Evolutionary conservation across 2,113 vertebrate genomes (phyloP), one percentile per base, ranked within the genome.

Genomic region (Prunella himalayana): DNA sequence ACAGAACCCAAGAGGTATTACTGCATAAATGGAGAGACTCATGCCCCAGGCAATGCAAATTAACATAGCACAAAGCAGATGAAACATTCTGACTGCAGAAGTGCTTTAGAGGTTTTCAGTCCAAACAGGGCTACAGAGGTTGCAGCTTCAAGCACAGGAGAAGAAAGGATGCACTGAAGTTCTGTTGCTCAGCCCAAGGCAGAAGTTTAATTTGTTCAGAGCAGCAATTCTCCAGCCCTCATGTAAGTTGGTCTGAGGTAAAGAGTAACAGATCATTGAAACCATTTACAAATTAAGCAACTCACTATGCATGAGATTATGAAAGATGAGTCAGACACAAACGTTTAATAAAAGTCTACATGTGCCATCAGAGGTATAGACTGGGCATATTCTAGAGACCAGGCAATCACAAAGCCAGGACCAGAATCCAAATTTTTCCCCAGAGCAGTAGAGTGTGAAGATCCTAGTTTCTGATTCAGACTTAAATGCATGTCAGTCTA

Each of bases 271-370:
- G 61, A 87, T 59, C 87, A 79, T 3, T 94, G 75, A 92, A 82
- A 47, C 60, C 39, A 82, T 84, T 87, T 90, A 88, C 33, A 69
- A 93, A 90, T 86, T 59, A 94, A 77, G 54, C 75, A 91, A 69
- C 69, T 95, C 59, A 50, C 35, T 71, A 39, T 50, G 70, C 59
- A 66, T 76, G 84, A 90, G 50, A 84, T 44, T 37, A 57, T 47
- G 79, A 85, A 88, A 88, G n/a, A 85, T 28, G 42, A 95, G 71
- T 49, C 68, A 82, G 78, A 87, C 45, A 92, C 37, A 82, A 93
- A 80, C 0, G 9, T 59, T 93, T 71, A 86, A 82, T 88, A 96
- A 93, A 82, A 93, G 42, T 45, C 71, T 54, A 73, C 78, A 50
- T 22, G 27, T 47, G 79, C 79, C 79, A 92, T 75, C 56, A 54